Evolutionary conservation across 2,888 invertebrate species (phyloP), one percentile per base, ranked within the genome.

Genomic region (Altica lythri): DNA sequence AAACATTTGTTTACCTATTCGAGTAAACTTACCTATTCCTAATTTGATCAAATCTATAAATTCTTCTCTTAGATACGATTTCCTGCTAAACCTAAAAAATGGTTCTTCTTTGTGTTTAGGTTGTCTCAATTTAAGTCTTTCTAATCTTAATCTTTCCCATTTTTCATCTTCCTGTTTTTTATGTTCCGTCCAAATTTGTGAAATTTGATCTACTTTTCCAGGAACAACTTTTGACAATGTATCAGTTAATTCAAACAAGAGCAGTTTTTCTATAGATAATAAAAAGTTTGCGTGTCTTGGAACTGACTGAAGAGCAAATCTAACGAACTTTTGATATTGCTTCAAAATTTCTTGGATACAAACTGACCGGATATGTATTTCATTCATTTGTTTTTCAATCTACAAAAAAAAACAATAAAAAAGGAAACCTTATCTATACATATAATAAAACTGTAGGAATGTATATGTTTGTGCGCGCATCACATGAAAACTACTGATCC

Each of bases 321-420:
- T 74, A 27, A 81, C 78, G 59, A 80, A 79, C 59, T 78, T 79
- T 61, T 79, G 79, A 66, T 78, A 80, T 58, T 80, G 76, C 12
- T 68, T 66, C n/a, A 76, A 62, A 27, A 78, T 72, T 45, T 74
- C 69, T 25, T 65, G 46, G 4, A 79, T 52, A 57, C 75, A 76
- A 25, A 65, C 63, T 61, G 79, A 72, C 29, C 77, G 69, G 4
- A 72, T 50, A 6, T 65, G 54, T 1, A 73, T 50, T 32, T 73
- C 64, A 14, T 58, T 60, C 38, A 47, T 66, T 62, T 55, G 67
- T 54, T 37, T 63, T 44, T 57, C 58, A 53, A 46, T 63, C 29
- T 29, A 29, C 1, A 2, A 9, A 29, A 4, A 29, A 29, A 29
- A 29, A 61, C 50, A 66, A 4, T 25, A n/a, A n/a, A n/a, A n/a